phyloP scores from a whole-genome alignment of 2,113 vertebrate species.

The Eretmochelys imbricata region DNA sequence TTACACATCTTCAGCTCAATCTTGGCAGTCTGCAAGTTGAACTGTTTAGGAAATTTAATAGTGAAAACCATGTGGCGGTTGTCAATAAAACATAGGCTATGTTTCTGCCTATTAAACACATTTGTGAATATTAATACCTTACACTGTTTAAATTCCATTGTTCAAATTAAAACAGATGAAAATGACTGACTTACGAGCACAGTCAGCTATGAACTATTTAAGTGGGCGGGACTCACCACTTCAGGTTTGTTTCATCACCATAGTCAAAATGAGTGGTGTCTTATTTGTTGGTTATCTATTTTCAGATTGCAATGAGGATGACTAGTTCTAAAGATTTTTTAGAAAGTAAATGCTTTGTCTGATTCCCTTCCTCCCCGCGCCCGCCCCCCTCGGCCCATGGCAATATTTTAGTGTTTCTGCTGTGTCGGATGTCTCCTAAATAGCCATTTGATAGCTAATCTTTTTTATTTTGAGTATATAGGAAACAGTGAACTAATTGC shows the following conservation, averaged over 20 bases:
- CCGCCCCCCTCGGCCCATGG: accelerated
- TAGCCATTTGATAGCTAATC: neutral
- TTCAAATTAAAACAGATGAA: neutral
- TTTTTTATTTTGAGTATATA: accelerated
- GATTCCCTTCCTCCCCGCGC: too few species aligned
- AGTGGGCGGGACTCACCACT: neutral
- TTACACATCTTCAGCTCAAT: neutral
- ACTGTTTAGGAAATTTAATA: accelerated
- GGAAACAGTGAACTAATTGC: neutral
- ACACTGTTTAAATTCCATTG: neutral
- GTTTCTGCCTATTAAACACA: neutral
- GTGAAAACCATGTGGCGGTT: neutral
- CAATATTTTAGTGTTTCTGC: conserved; percentile 6
- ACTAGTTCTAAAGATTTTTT: neutral
- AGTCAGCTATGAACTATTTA: neutral
- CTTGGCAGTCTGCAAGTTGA: accelerated
- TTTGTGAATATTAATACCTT: neutral
- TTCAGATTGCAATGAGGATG: neutral
- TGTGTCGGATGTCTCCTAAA: neutral
- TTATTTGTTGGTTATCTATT: accelerated
- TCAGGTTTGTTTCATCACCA: neutral
- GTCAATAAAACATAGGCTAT: neutral
- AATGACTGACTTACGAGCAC: neutral
- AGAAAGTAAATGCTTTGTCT: neutral
- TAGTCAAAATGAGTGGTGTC: neutral